Evolutionary conservation across 2,113 vertebrate genomes (phyloP).

Genomic region (Ascaphus truei): DNA sequence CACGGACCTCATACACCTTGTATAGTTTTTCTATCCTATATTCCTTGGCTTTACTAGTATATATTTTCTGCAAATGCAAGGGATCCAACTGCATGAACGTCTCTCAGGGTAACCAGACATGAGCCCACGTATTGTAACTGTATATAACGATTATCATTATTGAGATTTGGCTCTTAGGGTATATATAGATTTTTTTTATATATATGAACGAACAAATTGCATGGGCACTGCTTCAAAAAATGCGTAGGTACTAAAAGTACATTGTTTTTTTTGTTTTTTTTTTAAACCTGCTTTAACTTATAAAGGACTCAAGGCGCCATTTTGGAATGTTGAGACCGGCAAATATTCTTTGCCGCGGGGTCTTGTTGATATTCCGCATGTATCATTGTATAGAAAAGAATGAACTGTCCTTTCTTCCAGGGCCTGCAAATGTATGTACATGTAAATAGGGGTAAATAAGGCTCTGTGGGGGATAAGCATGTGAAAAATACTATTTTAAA

Average conservation of each 20-base stretch:
- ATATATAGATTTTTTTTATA: slow-evolving; percentile 1
- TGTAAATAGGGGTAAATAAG: slow-evolving; percentile 12
- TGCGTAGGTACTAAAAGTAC: slow-evolving; percentile 20
- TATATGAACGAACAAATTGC: neutral
- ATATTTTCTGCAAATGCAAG: slow-evolving; percentile 9
- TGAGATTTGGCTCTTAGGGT: neutral
- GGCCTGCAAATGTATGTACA: slow-evolving; percentile 1
- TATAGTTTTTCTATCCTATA: neutral
- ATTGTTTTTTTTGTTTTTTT: neutral
- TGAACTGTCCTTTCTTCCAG: slow-evolving; percentile 13
- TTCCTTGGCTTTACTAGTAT: slow-evolving; percentile 3
- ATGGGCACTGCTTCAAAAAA: slow-evolving; percentile 22
- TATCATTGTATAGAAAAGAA: neutral
- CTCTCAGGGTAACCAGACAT: slow-evolving; percentile 30
- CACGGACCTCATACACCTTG: slow-evolving; percentile 8
- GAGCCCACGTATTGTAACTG: slow-evolving; percentile 17
- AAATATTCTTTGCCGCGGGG: slow-evolving; percentile 13
- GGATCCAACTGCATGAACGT: slow-evolving; percentile 29
- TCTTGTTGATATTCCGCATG: slow-evolving; percentile 9
- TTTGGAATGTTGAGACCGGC: neutral
- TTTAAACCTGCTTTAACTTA: slow-evolving; percentile 13
- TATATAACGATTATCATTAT: neutral
- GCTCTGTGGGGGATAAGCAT: neutral
- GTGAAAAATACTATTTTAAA: too few relatives aligned
- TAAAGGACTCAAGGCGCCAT: neutral